phyloP scores from a whole-genome alignment of 2,888 invertebrate genomes.

The Plemyria rubiginata region DNA sequence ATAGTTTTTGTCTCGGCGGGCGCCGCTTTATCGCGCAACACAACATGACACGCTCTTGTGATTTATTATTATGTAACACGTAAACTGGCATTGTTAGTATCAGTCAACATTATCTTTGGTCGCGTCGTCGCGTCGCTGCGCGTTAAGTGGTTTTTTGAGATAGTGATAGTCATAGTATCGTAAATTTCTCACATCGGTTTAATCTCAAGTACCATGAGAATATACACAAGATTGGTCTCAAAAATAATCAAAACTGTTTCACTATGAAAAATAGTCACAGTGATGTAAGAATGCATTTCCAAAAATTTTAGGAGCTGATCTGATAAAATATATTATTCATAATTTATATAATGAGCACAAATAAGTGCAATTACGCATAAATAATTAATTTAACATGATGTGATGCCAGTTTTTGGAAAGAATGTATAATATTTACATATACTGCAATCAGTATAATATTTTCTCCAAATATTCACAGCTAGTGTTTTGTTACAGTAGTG shows the following conservation, averaged over 20 bases:
- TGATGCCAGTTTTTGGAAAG: no score
- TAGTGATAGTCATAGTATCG: slow-evolving; percentile 8
- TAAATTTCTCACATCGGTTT: neutral
- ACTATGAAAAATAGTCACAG: no score
- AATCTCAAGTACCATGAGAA: neutral
- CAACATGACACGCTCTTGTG: slow-evolving; percentile 40
- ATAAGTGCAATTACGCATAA: no score
- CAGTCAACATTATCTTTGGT: slow-evolving; percentile 29
- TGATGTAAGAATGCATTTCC: no score
- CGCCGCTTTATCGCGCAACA: slow-evolving; percentile 39
- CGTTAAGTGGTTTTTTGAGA: slow-evolving; percentile 27
- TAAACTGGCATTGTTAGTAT: slow-evolving; percentile 37
- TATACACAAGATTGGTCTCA: neutral
- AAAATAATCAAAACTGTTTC: no score
- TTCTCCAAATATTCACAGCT: neutral
- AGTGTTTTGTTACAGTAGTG: slow-evolving; percentile 62
- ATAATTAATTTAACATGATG: no score
- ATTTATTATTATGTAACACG: slow-evolving; percentile 42
- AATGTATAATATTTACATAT: no score
- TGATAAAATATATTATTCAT: no score
- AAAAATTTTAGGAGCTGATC: no score
- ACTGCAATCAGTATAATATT: no score
- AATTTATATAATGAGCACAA: no score
- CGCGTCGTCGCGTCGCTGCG: slow-evolving; percentile 22
- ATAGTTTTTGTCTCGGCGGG: slow-evolving; percentile 45